Evolutionary conservation across 1,140 invertebrate genomes (phyloP), one percentile per base, ranked within the genome.

Genomic region (Lepeophtheirus salmonis): DNA sequence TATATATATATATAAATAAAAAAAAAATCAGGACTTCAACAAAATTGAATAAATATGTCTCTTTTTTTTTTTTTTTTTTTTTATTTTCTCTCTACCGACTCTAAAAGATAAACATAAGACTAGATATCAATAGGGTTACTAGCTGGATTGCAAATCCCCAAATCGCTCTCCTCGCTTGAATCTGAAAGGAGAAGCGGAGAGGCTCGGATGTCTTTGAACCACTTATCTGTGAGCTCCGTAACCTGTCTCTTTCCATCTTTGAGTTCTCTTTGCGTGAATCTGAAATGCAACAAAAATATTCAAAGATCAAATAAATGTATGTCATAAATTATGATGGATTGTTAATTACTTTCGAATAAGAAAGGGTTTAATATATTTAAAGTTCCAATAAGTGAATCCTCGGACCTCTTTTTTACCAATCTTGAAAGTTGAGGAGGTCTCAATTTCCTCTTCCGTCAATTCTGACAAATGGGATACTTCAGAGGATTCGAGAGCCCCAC

Each of bases 401-500:
- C 61, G 50, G 2, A 63, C 48, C 3, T 21, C 16, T 16, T 50
- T 61, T n/a, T 60, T 62, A 56, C 72, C 68, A 12, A 68, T 67
- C 55, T 69, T 69, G 3, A 60, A 50, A 18, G 70, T 77, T 77
- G 69, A 79, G 76, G 71, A 73, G 50, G 84, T 81, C 70, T 90
- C 86, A 72, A 86, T 80, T 72, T 95, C 90, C 67, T 94, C 89
- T 71, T 95, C 90, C 0, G 91, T 96, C 12, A 90, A 79, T 73
- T 96, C 90, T 2, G 90, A 95, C 51, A 96, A 71, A 74, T 94
- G 89, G 70, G 30, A 41, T 41, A 41, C 6, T n/a, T 41, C 30
- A 6, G 95, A 90, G 0, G 90, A 91, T 73, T 96, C 91, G 48
- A 97, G 87, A 4, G 90, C 81, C 74, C 92, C 87, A 18, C 91